Evolutionary conservation across 2,113 vertebrate species (phyloP).

Genomic region (Clarias batrachus): DNA sequence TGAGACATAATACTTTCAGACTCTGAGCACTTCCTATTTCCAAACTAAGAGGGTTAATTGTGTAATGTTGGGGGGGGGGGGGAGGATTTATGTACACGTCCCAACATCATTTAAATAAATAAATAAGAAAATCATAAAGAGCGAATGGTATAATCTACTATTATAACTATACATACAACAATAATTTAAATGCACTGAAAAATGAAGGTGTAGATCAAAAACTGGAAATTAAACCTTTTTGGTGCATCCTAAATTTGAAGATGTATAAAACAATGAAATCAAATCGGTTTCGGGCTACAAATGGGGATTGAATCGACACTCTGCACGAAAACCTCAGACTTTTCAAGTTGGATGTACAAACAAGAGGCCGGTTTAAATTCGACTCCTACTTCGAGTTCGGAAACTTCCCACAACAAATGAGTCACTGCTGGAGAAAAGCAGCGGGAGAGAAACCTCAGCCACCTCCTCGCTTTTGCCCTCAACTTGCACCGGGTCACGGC

Average conservation of each 20-base stretch:
- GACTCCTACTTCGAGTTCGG: not conserved
- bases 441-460: not conserved
- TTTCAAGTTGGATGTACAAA: not conserved
- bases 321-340: not conserved
- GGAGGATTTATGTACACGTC: no score
- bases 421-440: not conserved
- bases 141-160: no score
- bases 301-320: no score
- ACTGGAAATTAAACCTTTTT: not conserved
- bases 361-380: not conserved
- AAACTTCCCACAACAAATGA: not conserved
- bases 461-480: not conserved
- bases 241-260: not conserved
- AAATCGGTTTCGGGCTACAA: not conserved
- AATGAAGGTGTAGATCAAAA: not conserved
- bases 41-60: not conserved
- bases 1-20: not conserved
- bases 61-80: not conserved
- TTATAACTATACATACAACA: no score
- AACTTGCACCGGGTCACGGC: slow-evolving; percentile 29
- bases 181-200: not conserved
- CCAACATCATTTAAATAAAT: no score
- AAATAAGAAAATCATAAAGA: no score
- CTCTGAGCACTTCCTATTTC: not conserved
- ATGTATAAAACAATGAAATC: not conserved